Conservation (phyloP, 1,140 invertebrate species). For the Plodia interpunctella region DNA sequence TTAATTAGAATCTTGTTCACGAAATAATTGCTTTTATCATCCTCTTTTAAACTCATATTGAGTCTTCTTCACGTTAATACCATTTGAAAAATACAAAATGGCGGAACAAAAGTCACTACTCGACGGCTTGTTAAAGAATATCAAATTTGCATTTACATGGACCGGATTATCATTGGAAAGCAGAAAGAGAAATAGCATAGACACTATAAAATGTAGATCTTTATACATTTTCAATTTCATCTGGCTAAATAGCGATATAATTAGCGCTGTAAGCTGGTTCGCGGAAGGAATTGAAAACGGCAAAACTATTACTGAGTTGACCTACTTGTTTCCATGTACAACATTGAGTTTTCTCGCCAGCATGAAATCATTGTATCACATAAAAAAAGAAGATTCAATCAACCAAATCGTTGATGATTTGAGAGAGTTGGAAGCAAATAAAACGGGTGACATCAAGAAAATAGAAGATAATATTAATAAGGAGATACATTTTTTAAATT, state of each 20-base stretch:
- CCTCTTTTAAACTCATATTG: neutral
- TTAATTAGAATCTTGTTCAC: neutral
- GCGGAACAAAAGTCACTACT: neutral
- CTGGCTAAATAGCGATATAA: constrained; percentile 26
- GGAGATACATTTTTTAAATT: constrained; percentile 24
- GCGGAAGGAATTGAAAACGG: constrained; percentile 16
- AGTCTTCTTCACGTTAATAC: neutral
- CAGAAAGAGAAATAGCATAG: neutral
- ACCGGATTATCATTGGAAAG: constrained; percentile 6
- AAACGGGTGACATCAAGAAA: constrained; percentile 11
- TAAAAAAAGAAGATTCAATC: constrained; percentile 2
- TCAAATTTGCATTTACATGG: constrained; percentile 1
- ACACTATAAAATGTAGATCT: constrained; percentile 14
- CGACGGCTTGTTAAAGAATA: constrained; percentile 4
- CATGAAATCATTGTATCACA: constrained; percentile 18
- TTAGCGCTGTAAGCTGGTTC: constrained; percentile 22
- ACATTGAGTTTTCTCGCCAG: constrained; percentile 17
- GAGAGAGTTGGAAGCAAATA: constrained; percentile 18
- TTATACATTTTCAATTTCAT: constrained; percentile 30
- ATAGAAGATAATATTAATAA: constrained; percentile 17
- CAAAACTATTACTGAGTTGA: constrained; percentile 26
- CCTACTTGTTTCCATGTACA: constrained; percentile 29
- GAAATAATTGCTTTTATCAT: neutral
- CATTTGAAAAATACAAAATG: neutral
- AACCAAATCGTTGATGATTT: constrained; percentile 17